A percentile compares a stretch with the other conserved stretches of the same genome.
phyloP scores from a whole-genome alignment of 2,113 vertebrate species.

The Nyctereutes procyonoides region DNA sequence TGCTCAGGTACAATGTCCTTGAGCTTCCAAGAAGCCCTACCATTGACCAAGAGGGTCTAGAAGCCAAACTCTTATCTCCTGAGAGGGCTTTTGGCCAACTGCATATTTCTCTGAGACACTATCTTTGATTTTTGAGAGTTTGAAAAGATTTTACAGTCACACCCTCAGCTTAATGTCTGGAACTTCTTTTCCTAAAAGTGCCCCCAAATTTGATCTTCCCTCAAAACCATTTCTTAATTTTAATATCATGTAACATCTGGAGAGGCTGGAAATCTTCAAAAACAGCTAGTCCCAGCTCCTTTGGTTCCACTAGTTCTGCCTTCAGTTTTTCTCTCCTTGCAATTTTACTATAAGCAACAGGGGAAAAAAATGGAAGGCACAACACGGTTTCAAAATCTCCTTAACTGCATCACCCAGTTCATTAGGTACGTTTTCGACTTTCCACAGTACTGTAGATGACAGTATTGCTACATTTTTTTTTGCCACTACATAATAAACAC shows the following conservation, averaged over 20 bases:
- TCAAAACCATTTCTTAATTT: slow-evolving; percentile 34
- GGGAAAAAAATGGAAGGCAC: background rate
- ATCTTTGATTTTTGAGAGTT: background rate
- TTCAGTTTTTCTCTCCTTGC: background rate
- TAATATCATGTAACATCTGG: background rate
- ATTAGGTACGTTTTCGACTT: background rate
- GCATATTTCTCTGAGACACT: background rate
- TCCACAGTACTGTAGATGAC: background rate
- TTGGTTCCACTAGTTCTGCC: background rate
- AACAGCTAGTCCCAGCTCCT: background rate
- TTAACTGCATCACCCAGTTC: background rate
- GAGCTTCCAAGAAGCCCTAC: background rate
- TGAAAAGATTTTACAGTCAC: background rate
- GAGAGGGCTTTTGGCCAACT: background rate
- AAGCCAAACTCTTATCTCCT: background rate
- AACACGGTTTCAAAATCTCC: slow-evolving; percentile 12
- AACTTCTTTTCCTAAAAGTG: slow-evolving; percentile 39
- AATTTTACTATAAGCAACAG: slow-evolving; percentile 3
- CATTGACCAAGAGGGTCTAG: background rate
- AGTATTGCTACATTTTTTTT: background rate
- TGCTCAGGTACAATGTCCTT: background rate
- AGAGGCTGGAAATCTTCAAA: slow-evolving; percentile 29
- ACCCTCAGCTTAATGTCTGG: background rate
- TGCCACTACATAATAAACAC: background rate
- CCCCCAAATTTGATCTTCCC: slow-evolving; percentile 5